These are phyloP conservation scores for Tethea ocularis DNA, from an alignment of 2,888 invertebrate genomes.

Conservation along the genomic window DNA sequence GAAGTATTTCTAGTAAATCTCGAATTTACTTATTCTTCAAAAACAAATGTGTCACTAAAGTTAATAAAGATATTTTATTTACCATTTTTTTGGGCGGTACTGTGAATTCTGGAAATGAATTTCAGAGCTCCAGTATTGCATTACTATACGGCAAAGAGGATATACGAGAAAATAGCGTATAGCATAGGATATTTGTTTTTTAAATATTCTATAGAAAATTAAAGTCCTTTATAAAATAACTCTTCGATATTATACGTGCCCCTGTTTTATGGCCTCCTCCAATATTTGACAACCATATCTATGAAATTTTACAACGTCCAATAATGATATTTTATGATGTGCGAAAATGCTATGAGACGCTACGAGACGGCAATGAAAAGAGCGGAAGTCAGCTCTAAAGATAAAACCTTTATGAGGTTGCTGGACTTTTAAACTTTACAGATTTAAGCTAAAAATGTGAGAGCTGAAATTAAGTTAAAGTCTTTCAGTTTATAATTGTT, in stretches of 20 bases:
- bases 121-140: no score
- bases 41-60: no score
- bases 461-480: not conserved
- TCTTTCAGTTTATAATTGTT: not conserved
- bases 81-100: no score
- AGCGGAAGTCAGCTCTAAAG: slow-evolving; percentile 6
- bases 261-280: not conserved
- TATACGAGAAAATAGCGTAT: no score
- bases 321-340: slow-evolving; percentile 4
- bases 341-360: slow-evolving; percentile 5
- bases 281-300: not conserved
- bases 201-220: not conserved
- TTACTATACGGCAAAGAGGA: no score
- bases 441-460: not conserved
- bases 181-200: no score
- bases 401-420: slow-evolving; percentile 5
- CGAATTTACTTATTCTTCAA: no score
- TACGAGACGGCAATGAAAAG: slow-evolving; percentile 6
- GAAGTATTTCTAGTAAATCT: no score
- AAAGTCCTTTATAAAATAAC: not conserved
- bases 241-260: not conserved
- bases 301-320: slow-evolving; percentile 5
- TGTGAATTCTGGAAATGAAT: no score
- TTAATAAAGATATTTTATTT: no score
- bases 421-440: slow-evolving; percentile 1